Evolutionary conservation across 2,113 vertebrate species (phyloP).

Genomic region (Thomomys bottae): DNA sequence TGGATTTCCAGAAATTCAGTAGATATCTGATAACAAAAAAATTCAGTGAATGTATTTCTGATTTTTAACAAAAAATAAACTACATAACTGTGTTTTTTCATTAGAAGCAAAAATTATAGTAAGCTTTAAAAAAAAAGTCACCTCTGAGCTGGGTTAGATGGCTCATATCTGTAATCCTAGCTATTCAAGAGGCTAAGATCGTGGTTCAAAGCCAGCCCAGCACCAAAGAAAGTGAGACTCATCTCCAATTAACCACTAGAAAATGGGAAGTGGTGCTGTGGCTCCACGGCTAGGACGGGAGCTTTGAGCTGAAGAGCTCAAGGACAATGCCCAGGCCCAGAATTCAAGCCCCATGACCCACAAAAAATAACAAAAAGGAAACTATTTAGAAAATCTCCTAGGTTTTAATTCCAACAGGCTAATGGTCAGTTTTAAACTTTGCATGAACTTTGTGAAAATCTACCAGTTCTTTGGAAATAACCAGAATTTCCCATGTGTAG

Average conservation of each 20-base stretch:
- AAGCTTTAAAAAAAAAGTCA: not conserved
- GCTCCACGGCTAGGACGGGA: too few species aligned
- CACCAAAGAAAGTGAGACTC: too few species aligned
- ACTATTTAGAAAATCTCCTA: conserved; percentile 42
- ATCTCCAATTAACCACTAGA: too few species aligned
- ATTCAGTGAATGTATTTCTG: not conserved
- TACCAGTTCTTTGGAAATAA: conserved; percentile 36
- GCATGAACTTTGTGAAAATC: not conserved
- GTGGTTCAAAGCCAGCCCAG: too few species aligned
- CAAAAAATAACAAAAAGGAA: too few species aligned
- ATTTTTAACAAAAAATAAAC: conserved; percentile 1
- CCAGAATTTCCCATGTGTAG: not conserved
- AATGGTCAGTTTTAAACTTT: conserved; percentile 11
- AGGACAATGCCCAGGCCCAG: too few species aligned
- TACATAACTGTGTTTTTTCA: not conserved
- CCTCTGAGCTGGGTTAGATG: not conserved
- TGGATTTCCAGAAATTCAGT: not conserved
- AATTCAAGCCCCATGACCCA: too few species aligned
- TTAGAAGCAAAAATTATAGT: not conserved
- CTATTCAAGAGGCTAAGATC: too few species aligned
- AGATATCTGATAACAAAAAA: not conserved
- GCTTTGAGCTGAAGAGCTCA: too few species aligned
- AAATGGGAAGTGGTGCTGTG: too few species aligned
- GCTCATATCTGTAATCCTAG: too few species aligned
- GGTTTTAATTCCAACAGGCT: conserved; percentile 18